Evolutionary conservation across 2,888 invertebrate species (phyloP).

Genomic region (Napeogenes inachia): DNA sequence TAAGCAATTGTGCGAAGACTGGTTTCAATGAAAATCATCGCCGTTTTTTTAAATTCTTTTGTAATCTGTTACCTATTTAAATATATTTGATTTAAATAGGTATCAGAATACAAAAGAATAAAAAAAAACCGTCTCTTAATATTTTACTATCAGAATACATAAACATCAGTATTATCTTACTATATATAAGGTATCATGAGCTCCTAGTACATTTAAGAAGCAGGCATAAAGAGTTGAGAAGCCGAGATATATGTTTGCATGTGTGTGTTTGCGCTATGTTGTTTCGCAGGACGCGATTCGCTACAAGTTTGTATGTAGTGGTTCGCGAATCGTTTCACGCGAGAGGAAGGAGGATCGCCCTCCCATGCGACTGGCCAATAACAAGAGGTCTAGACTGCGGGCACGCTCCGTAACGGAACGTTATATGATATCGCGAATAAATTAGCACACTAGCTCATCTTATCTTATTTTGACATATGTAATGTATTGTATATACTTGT

Average conservation of each 20-base stretch:
- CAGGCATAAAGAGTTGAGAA: constrained; percentile 26
- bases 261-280: constrained; percentile 34
- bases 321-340: constrained; percentile 70
- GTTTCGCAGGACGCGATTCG: constrained; percentile 59
- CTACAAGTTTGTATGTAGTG: constrained; percentile 47
- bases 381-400: constrained; percentile 50
- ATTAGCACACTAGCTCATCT: constrained; percentile 48
- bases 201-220: constrained; percentile 41
- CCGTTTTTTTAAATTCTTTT: constrained; percentile 21
- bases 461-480: constrained; percentile 34
- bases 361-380: constrained; percentile 65
- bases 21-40: constrained; percentile 48
- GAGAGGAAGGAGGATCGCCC: constrained; percentile 76
- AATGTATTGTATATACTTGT: constrained; percentile 25
- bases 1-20: constrained; percentile 56
- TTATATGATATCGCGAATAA: constrained; percentile 63
- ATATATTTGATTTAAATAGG: too few relatives aligned
- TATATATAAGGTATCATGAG: constrained; percentile 33
- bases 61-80: too few relatives aligned
- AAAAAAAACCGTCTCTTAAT: constrained; percentile 2
- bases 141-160: too few relatives aligned
- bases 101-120: constrained; percentile 14
- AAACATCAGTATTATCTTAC: neutral
- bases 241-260: constrained; percentile 31
- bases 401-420: constrained; percentile 45